Conservation (phyloP, 2,113 vertebrate genomes). For the Mus pahari region DNA sequence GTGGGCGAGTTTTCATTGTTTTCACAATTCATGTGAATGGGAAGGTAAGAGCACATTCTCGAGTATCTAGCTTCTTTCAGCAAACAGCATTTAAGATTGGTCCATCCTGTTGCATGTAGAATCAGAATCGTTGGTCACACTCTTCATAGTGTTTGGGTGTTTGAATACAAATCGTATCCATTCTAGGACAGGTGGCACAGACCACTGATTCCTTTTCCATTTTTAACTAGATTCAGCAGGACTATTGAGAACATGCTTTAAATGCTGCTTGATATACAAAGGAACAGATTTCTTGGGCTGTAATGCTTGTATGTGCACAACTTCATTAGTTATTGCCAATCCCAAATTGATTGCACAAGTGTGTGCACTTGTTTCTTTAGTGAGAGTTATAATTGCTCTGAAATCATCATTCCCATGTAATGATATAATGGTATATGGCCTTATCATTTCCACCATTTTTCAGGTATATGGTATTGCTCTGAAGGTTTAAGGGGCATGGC, state of each 20-base stretch:
- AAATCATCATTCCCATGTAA: background rate
- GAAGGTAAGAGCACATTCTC: background rate
- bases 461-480: background rate
- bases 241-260: background rate
- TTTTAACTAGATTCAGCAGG: background rate
- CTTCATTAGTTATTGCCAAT: background rate
- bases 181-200: background rate
- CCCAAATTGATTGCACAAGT: background rate
- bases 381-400: background rate
- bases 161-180: background rate
- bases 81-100: background rate
- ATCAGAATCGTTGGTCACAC: background rate
- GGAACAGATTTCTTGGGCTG: background rate
- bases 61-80: background rate
- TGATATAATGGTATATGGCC: background rate
- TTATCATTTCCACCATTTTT: background rate
- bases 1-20: background rate
- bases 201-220: background rate
- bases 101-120: background rate
- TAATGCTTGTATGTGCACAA: background rate
- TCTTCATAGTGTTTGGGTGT: background rate
- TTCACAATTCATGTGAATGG: background rate
- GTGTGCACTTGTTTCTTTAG: accelerated
- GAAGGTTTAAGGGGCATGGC: background rate
- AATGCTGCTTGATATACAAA: background rate